Evolutionary conservation across 2,888 invertebrate genomes (phyloP).

Genomic region (Fragum fragum): DNA sequence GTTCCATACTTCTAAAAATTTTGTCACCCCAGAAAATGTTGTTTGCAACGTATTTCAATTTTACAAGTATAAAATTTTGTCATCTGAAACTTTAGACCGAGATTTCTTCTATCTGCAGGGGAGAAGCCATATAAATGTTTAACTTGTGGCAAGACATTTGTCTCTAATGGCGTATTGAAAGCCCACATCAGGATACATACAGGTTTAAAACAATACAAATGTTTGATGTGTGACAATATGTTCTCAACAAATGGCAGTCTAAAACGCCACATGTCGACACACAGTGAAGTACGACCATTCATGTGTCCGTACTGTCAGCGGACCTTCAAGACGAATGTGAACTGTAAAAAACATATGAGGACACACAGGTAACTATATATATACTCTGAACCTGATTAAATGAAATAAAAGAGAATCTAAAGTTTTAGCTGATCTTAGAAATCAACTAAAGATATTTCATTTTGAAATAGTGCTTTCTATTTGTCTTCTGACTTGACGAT

Average conservation of each 20-base stretch:
- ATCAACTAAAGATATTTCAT: too few species aligned
- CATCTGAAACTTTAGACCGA: too few species aligned
- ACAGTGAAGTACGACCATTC: conserved; percentile 87
- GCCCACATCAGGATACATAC: conserved; percentile 89
- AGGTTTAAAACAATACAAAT: conserved; percentile 89
- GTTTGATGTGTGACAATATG: conserved; percentile 89
- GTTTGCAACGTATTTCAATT: too few species aligned
- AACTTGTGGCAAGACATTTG: conserved; percentile 87
- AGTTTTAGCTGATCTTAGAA: too few species aligned
- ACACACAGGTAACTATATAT: conserved; percentile 87
- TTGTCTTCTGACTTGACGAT: too few species aligned
- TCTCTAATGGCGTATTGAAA: conserved; percentile 89
- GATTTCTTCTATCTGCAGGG: conserved; percentile 75
- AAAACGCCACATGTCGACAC: conserved; percentile 93
- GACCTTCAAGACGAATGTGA: conserved; percentile 89
- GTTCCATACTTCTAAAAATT: too few species aligned
- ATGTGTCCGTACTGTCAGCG: conserved; percentile 90
- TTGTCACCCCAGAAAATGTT: too few species aligned
- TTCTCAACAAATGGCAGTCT: conserved; percentile 91
- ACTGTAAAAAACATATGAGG: conserved; percentile 90
- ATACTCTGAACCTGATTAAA: too few species aligned
- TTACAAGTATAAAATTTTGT: too few species aligned
- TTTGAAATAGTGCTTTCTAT: too few species aligned
- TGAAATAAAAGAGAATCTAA: too few species aligned
- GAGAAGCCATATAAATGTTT: conserved; percentile 87